phyloP scores from a whole-genome alignment of 2,113 vertebrate genomes.

The Muscicapa adusta region DNA sequence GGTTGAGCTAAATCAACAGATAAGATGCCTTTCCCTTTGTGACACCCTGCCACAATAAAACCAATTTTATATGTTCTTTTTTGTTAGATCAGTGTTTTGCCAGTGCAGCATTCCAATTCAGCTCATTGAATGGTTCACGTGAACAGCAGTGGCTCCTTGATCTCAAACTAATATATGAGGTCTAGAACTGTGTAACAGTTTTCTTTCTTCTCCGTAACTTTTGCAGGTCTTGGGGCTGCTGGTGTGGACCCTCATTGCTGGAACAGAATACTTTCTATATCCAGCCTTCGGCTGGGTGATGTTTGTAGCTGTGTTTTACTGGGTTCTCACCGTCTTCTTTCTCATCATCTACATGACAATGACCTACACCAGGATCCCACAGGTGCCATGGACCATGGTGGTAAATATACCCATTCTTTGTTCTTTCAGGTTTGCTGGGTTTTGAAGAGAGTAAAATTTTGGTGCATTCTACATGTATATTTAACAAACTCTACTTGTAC shows the following conservation, averaged over 20 bases:
- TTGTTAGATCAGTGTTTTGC: neutral
- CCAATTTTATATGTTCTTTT: neutral
- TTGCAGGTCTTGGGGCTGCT: conserved; percentile 85
- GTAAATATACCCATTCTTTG: conserved; percentile 69
- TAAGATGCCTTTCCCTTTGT: neutral
- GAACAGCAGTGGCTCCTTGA: neutral
- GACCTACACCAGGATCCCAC: conserved; percentile 82
- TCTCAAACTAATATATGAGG: neutral
- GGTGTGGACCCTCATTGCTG: conserved; percentile 91
- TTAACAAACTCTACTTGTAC: neutral
- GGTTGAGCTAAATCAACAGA: neutral
- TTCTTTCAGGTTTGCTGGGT: neutral
- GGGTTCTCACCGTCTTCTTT: conserved; percentile 86
- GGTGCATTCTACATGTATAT: neutral
- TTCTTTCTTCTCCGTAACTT: neutral
- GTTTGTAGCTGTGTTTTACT: conserved; percentile 88
- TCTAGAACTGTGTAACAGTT: neutral
- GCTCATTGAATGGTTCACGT: neutral
- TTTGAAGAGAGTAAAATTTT: neutral
- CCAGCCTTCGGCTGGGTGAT: conserved; percentile 89
- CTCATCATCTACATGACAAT: conserved; percentile 87
- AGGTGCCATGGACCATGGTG: conserved; percentile 86
- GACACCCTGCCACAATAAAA: neutral
- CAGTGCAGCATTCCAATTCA: neutral
- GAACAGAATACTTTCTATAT: conserved; percentile 85